A percentile compares a stretch with the other conserved stretches of the same genome.
phyloP scores from a whole-genome alignment of 2,113 vertebrate genomes.

The Trogon melanurus region DNA sequence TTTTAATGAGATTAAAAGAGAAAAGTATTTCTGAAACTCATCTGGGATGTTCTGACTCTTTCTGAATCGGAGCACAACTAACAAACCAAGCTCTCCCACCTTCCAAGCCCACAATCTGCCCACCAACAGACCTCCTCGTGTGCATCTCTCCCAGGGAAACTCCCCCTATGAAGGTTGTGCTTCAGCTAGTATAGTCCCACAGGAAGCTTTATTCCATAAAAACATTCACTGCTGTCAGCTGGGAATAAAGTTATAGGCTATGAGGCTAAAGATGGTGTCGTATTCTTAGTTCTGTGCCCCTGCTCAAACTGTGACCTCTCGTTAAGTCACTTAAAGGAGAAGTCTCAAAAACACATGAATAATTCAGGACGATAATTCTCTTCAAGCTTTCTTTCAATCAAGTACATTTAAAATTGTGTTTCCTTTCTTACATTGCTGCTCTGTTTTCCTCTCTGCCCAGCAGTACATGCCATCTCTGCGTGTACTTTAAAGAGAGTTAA shows the following conservation, averaged over 20 bases:
- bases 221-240: not conserved
- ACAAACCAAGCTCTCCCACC: not conserved
- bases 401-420: not conserved
- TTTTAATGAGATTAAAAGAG: not conserved
- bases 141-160: not conserved
- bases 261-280: not conserved
- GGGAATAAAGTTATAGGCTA: conserved; percentile 1
- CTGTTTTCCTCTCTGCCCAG: not conserved
- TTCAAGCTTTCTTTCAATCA: not conserved
- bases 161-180: not conserved
- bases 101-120: fast-evolving
- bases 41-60: not conserved
- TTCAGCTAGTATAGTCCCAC: not conserved
- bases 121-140: not conserved
- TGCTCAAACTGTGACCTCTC: not conserved
- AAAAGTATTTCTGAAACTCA: not conserved
- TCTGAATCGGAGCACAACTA: not conserved
- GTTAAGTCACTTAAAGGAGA: not conserved
- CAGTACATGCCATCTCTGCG: not conserved
- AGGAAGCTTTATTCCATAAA: conserved; percentile 21
- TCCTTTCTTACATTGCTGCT: not conserved
- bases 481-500: not conserved
- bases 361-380: not conserved
- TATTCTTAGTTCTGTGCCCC: not conserved
- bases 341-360: conserved; percentile 11